Conservation (phyloP, 2,113 vertebrate species). For the Nerophis ophidion region DNA sequence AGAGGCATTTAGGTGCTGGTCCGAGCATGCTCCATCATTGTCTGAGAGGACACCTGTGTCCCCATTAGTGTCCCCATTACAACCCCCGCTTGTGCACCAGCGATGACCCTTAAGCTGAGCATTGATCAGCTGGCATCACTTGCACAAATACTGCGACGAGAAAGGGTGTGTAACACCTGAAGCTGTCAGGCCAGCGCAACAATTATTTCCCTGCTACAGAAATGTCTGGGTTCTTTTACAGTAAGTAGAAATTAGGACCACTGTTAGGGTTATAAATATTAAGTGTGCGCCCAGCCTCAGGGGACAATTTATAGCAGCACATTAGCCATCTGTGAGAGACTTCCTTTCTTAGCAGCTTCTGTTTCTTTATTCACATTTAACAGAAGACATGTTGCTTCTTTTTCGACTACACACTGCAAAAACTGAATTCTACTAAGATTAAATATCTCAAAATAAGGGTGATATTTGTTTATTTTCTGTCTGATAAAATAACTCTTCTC, state of each 20-base stretch:
- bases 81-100: constrained; percentile 15
- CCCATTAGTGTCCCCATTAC: constrained; percentile 50
- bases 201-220: constrained; percentile 20
- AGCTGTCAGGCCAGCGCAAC: constrained; percentile 20
- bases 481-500: too few relatives aligned
- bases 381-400: background rate
- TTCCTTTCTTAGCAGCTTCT: background rate
- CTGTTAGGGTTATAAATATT: constrained; percentile 33
- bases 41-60: constrained; percentile 69
- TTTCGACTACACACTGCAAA: too few relatives aligned
- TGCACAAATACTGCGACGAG: constrained; percentile 31
- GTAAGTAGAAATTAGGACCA: constrained; percentile 50
- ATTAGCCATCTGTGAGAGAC: constrained; percentile 17
- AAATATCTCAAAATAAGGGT: too few relatives aligned
- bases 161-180: constrained; percentile 20
- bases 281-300: constrained; percentile 37
- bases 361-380: background rate
- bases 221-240: constrained; percentile 46
- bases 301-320: constrained; percentile 41
- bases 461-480: too few relatives aligned
- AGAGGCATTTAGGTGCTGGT: constrained; percentile 66
- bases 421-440: too few relatives aligned
- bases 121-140: constrained; percentile 51
- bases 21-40: constrained; percentile 55
- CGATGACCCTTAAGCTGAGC: constrained; percentile 58